Evolutionary conservation across 1,140 invertebrate species (phyloP).

Genomic region (Leptinotarsa texana): DNA sequence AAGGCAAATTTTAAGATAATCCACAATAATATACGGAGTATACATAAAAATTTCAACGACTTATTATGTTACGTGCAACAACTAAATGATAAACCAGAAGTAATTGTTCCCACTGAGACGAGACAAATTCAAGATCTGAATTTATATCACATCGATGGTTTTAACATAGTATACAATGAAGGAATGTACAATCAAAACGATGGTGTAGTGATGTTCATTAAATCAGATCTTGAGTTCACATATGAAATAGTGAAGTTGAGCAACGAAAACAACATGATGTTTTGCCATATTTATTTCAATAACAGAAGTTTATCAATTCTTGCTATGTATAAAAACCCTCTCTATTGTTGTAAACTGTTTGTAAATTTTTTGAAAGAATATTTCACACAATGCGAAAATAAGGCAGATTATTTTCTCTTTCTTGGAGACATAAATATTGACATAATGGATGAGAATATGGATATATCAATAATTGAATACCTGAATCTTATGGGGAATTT

Average conservation of each 20-base stretch:
- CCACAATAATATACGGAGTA: too few species aligned
- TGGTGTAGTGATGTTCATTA: neutral
- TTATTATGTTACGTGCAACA: too few species aligned
- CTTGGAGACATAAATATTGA: conserved; percentile 7
- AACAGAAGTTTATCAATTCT: conserved; percentile 1
- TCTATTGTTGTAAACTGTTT: neutral
- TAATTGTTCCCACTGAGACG: too few species aligned
- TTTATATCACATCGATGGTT: conserved; percentile 8
- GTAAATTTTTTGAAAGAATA: neutral
- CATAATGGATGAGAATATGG: neutral
- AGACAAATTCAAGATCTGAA: conserved; percentile 7
- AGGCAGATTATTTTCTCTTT: neutral
- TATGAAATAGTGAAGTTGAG: conserved; percentile 3
- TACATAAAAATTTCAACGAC: too few species aligned
- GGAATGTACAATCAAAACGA: neutral
- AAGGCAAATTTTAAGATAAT: too few species aligned
- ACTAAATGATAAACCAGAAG: too few species aligned
- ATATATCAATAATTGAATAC: neutral
- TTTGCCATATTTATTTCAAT: conserved; percentile 2
- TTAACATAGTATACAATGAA: neutral
- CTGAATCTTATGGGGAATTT: neutral
- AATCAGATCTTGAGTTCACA: neutral
- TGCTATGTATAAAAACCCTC: neutral
- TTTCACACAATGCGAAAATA: neutral
- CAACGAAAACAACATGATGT: neutral